These are phyloP conservation scores for Drosophila mauritiana DNA, from an alignment of 1,140 invertebrate genomes.

Conservation along the genomic window DNA sequence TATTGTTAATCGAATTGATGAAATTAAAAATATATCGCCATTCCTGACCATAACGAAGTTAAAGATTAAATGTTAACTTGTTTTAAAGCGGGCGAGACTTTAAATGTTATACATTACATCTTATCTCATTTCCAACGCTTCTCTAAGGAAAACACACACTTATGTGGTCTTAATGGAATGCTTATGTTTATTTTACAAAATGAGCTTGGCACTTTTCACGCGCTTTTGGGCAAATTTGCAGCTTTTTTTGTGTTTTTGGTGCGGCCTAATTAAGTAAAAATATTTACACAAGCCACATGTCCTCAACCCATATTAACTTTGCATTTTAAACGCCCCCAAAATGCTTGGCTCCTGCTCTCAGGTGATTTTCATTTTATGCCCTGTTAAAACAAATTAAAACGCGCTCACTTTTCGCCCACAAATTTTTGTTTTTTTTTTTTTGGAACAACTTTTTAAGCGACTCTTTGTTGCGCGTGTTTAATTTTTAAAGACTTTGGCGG, in stretches of 20 bases:
- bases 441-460: slow-evolving; percentile 49
- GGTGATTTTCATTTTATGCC: slow-evolving; percentile 36
- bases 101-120: no score
- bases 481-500: slow-evolving; percentile 40
- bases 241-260: slow-evolving; percentile 22
- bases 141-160: not conserved
- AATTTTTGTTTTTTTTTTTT: slow-evolving; percentile 11
- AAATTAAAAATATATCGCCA: slow-evolving; percentile 51
- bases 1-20: slow-evolving; percentile 57
- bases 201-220: slow-evolving; percentile 69
- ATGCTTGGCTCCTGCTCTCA: slow-evolving; percentile 26
- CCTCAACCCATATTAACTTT: slow-evolving; percentile 34
- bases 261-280: slow-evolving; percentile 74
- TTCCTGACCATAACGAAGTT: slow-evolving; percentile 40
- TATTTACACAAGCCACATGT: slow-evolving; percentile 65
- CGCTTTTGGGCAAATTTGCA: slow-evolving; percentile 64
- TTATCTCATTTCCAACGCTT: not conserved
- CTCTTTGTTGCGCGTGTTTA: slow-evolving; percentile 51
- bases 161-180: slow-evolving; percentile 60
- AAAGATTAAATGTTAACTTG: slow-evolving; percentile 10
- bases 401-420: slow-evolving; percentile 30
- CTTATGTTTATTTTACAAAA: slow-evolving; percentile 78
- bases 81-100: not conserved
- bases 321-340: slow-evolving; percentile 53
- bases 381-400: slow-evolving; percentile 73